Evolutionary conservation across 2,113 vertebrate species (phyloP), one percentile per base, ranked within the genome.

Genomic region (Cavia aperea): DNA sequence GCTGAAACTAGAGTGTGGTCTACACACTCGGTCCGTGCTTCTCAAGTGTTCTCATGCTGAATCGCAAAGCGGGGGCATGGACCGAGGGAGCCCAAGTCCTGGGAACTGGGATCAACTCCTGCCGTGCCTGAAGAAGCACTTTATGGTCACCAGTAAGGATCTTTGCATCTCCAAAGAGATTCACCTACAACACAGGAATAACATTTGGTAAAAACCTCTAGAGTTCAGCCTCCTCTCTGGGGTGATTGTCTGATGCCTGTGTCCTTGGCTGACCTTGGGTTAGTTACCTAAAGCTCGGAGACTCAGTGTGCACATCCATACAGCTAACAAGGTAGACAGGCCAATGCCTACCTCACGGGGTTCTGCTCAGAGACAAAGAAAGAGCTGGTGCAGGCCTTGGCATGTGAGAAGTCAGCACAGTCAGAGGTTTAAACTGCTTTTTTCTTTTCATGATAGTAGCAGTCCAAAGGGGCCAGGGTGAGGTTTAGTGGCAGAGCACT

Each of bases 301-400:
- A 51, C 39, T 62, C n/a, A 2, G 11, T 15, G 73, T 77, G 56
- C 70, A 58, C 29, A 11, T 3, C 29, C 36, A 24, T 49, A 19
- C 39, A 36, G 36, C 43, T 5, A 23, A 54, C 18, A n/a, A 24
- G 24, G 29, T 10, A 24, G 19, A 49, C 29, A 36, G 0, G 56
- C 14, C 33, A 19, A 15, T 15, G 31, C n/a, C 81, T 26, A 13
- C 29, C 66, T 56, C 5, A 4, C 1, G 14, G 18, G 19, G 16
- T 54, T 16, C 3, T 73, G 7, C 43, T 65, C 7, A 26, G 33
- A 24, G 2, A 4, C 6, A 8, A 21, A 1, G 0, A 2, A 0
- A 58, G 81, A 77, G 65, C 49, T n/a, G 60, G 51, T 19, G 7
- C 2, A 1, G 26, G 10, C 2, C 39, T 23, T 7, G n/a, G 24